These are phyloP conservation scores for Malaclemys terrapin DNA, from an alignment of 2,113 vertebrate species.

Conservation along the genomic window DNA sequence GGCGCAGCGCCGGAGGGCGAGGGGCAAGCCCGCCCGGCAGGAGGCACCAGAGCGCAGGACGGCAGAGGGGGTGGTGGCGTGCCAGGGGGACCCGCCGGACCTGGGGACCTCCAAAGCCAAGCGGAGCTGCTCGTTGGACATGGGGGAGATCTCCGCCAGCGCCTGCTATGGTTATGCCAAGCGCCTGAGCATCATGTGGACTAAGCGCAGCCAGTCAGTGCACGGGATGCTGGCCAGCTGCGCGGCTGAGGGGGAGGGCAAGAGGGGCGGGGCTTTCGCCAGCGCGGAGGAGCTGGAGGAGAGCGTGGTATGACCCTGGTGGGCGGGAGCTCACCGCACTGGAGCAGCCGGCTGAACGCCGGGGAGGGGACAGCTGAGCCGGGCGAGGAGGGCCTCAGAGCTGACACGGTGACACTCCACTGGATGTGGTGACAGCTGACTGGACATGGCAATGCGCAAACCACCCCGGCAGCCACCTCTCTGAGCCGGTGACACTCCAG, in stretches of 20 bases:
- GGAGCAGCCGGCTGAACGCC: background rate
- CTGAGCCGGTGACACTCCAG: background rate
- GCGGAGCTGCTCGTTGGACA: constrained; percentile 90
- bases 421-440: background rate
- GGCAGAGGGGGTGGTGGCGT: background rate
- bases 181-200: constrained; percentile 90
- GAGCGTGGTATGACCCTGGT: constrained; percentile 84
- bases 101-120: constrained; percentile 70
- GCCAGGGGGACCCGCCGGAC: background rate
- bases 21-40: constrained; percentile 64
- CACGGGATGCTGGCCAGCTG: constrained; percentile 89
- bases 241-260: constrained; percentile 47
- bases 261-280: constrained; percentile 63
- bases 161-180: constrained; percentile 87
- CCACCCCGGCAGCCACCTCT: background rate
- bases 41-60: background rate
- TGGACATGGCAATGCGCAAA: background rate
- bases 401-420: background rate
- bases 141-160: constrained; percentile 79
- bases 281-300: constrained; percentile 86
- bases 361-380: background rate
- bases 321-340: background rate
- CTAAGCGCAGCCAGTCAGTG: constrained; percentile 89
- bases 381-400: background rate
- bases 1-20: background rate